Percentiles rank a stretch among this genome's conserved stretches.
Conservation (phyloP, 1,140 invertebrate genomes). For the Hermetia illucens region DNA sequence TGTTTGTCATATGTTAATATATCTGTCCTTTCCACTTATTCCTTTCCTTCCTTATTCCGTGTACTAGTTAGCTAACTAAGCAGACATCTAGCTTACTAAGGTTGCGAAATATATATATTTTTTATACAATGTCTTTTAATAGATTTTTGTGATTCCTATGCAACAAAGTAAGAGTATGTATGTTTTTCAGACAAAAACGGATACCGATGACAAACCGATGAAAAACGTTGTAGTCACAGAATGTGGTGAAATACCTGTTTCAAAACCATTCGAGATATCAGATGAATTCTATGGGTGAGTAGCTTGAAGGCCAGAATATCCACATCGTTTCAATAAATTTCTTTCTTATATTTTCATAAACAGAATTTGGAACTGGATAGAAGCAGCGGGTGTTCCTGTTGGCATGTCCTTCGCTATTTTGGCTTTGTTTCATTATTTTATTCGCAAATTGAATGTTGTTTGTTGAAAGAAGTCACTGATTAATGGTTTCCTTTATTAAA, state of each 20-base stretch:
- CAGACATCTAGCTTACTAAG: too few relatives aligned
- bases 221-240: constrained; percentile 49
- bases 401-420: constrained; percentile 59
- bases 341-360: neutral
- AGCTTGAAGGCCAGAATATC: neutral
- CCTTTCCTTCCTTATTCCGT: too few relatives aligned
- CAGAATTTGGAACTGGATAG: constrained; percentile 46
- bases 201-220: constrained; percentile 53
- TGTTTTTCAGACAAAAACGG: constrained; percentile 47
- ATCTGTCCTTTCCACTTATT: too few relatives aligned
- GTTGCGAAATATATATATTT: too few relatives aligned
- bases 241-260: constrained; percentile 43
- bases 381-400: constrained; percentile 54
- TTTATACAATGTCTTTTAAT: too few relatives aligned
- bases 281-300: constrained; percentile 53
- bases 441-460: constrained; percentile 42
- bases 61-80: too few relatives aligned
- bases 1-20: too few relatives aligned
- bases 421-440: constrained; percentile 61
- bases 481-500: constrained; percentile 7
- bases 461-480: constrained; percentile 27
- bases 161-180: neutral
- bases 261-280: constrained; percentile 44
- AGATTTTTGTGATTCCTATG: too few relatives aligned
- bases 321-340: neutral